Evolutionary conservation across 2,888 invertebrate genomes (phyloP).

Genomic region (Bugulina stolonifera): DNA sequence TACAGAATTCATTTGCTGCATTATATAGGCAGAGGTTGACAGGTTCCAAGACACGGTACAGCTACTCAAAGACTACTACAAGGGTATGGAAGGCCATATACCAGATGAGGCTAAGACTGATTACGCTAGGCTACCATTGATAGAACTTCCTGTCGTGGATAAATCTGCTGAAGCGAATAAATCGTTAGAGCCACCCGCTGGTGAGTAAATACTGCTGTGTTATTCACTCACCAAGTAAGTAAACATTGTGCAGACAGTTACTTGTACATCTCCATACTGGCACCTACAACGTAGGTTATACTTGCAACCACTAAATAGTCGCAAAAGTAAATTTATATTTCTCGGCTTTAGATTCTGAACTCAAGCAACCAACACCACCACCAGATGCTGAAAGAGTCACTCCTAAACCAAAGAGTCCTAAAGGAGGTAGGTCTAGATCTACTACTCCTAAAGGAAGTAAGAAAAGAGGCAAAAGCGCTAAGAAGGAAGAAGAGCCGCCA

Average conservation of each 20-base stretch:
- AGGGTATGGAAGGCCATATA: conserved; percentile 50
- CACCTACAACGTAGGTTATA: too few relatives aligned
- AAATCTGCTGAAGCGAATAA: neutral
- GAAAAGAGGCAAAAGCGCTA: conserved; percentile 21
- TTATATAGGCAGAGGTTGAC: conserved; percentile 43
- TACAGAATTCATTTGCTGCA: neutral
- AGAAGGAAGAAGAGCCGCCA: conserved; percentile 10
- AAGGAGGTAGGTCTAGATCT: conserved; percentile 8
- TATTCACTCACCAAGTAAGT: too few relatives aligned
- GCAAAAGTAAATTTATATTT: too few relatives aligned
- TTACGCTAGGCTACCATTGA: conserved; percentile 46
- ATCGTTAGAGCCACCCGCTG: neutral
- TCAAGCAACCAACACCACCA: neutral
- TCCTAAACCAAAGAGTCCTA: conserved; percentile 11
- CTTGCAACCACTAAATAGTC: too few relatives aligned
- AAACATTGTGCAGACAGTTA: too few relatives aligned
- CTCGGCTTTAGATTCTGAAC: neutral
- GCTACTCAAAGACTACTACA: conserved; percentile 52
- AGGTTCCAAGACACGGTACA: conserved; percentile 50
- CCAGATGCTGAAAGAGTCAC: conserved; percentile 2
- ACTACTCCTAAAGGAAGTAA: conserved; percentile 15
- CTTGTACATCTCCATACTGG: too few relatives aligned
- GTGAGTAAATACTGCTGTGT: too few relatives aligned
- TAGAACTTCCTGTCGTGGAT: conserved; percentile 38
- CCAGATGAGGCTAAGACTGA: conserved; percentile 46